Conservation (phyloP, 2,888 invertebrate genomes). For the Gasteruption jaculator region DNA sequence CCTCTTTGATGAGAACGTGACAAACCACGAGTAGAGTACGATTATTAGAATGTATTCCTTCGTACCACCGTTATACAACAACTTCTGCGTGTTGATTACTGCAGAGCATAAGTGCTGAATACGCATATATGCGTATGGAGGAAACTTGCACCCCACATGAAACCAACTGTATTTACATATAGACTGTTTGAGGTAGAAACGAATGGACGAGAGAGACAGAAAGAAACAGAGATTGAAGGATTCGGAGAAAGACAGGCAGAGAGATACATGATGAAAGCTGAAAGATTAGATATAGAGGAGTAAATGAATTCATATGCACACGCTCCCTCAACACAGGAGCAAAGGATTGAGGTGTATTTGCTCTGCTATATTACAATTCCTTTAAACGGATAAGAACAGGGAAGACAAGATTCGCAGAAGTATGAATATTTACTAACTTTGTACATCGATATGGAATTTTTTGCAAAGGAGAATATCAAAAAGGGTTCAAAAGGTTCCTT, state of each 20-base stretch:
- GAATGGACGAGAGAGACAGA: not conserved
- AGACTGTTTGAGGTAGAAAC: not conserved
- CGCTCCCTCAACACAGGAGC: constrained; percentile 27
- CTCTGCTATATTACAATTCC: too few relatives aligned
- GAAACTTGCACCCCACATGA: too few relatives aligned
- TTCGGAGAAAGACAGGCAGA: not conserved
- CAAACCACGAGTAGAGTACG: constrained; percentile 20
- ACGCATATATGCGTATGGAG: too few relatives aligned
- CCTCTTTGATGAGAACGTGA: constrained; percentile 28
- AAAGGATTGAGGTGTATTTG: constrained; percentile 21
- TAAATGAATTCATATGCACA: constrained; percentile 31
- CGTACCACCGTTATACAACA: constrained; percentile 32
- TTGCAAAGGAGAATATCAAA: too few relatives aligned
- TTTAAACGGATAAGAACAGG: too few relatives aligned
- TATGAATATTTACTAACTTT: too few relatives aligned
- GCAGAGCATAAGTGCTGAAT: constrained; percentile 16
- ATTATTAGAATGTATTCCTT: constrained; percentile 31
- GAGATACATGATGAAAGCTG: not conserved
- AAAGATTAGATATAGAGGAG: constrained; percentile 5
- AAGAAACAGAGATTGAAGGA: not conserved
- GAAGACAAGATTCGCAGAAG: too few relatives aligned
- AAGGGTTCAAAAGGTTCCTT: too few relatives aligned
- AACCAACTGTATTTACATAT: too few relatives aligned
- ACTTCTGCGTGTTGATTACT: constrained; percentile 31
- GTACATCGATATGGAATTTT: too few relatives aligned